Percentiles rank a stretch among this genome's conserved stretches.
Evolutionary conservation across 2,113 vertebrate genomes (phyloP).

Genomic region (Rhineura floridana): DNA sequence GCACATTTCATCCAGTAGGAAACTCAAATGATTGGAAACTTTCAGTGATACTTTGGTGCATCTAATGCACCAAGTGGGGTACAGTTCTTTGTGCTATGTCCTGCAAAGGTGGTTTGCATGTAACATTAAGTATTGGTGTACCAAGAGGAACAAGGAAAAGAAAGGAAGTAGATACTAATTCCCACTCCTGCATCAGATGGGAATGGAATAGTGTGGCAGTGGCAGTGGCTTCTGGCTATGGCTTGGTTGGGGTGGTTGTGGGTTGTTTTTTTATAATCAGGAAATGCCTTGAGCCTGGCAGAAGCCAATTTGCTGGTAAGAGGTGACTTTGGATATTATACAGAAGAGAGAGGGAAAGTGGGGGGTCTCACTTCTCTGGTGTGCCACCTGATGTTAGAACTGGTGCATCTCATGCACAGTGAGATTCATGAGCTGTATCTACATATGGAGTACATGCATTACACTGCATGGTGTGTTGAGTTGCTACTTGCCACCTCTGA

Average conservation of each 20-base stretch:
- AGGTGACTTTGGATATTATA: too few species aligned
- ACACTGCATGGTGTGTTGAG: neutral
- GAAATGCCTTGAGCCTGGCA: too few species aligned
- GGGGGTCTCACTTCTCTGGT: too few species aligned
- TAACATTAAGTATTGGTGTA: neutral
- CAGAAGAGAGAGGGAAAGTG: too few species aligned
- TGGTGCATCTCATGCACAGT: too few species aligned
- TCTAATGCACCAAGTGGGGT: neutral
- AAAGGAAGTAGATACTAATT: neutral
- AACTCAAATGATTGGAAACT: neutral
- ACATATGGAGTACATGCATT: neutral
- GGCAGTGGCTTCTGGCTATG: neutral
- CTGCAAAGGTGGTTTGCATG: neutral
- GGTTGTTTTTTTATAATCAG: too few species aligned
- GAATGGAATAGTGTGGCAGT: neutral
- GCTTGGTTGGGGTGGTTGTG: too few species aligned
- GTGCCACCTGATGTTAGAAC: too few species aligned
- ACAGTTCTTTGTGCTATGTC: neutral
- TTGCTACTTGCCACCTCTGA: neutral
- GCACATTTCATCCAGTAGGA: neutral
- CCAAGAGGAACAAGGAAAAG: neutral
- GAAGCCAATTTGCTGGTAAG: too few species aligned
- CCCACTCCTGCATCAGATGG: neutral
- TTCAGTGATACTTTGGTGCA: neutral
- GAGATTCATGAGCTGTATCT: too few species aligned